Conservation (phyloP, 2,797 vertebrate species). For the Mormyrus proboscirostris region DNA sequence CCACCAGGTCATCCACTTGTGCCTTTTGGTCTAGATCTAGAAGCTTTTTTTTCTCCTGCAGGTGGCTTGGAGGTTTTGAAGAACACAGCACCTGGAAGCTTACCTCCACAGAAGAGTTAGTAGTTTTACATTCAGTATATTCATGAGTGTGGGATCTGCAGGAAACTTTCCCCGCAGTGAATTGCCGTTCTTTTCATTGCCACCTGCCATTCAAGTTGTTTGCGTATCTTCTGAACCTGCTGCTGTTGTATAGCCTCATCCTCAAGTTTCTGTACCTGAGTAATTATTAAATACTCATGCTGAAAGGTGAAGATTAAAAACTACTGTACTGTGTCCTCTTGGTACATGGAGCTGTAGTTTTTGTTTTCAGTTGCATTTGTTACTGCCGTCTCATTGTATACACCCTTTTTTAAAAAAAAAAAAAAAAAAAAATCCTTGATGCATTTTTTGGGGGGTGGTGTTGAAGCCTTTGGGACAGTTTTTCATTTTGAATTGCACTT, state of each 20-base stretch:
- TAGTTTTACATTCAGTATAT: background rate
- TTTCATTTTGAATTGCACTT: background rate
- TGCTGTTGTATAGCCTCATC: background rate
- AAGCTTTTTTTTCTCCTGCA: background rate
- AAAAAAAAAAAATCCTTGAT: background rate
- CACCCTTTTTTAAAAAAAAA: background rate
- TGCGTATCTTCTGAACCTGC: background rate
- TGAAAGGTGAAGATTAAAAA: background rate
- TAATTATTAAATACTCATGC: background rate
- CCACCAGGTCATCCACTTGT: slow-evolving; percentile 6
- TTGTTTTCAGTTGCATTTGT: background rate
- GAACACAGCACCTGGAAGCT: background rate
- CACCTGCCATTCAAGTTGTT: background rate
- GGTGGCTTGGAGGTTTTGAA: background rate
- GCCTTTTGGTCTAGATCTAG: background rate
- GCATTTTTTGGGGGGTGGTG: background rate
- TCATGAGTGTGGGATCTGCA: background rate
- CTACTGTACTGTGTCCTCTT: background rate
- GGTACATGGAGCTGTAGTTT: background rate
- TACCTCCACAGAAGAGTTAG: background rate
- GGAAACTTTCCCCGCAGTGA: background rate
- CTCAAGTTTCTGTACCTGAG: background rate
- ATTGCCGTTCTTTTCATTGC: background rate
- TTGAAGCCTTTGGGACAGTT: background rate
- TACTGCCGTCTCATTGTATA: background rate